A percentile compares a stretch with the other conserved stretches of the same genome.
Conservation (phyloP, 2,797 vertebrate genomes). For the Myripristis murdjan region DNA sequence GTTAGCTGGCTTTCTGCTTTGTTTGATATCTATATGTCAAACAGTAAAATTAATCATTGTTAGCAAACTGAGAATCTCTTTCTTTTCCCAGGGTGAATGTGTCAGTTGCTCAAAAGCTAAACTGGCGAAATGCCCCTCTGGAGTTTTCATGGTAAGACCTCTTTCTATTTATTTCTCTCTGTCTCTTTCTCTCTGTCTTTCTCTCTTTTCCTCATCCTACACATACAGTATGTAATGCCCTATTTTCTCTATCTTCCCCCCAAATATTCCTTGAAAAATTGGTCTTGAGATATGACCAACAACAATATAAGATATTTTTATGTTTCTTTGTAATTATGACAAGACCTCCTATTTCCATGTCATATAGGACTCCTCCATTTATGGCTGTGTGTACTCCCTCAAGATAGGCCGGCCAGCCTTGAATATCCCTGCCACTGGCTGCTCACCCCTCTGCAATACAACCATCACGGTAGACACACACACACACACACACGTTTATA, state of each 20-base stretch:
- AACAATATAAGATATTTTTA: background rate
- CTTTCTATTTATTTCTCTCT: background rate
- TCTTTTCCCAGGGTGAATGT: conserved; percentile 64
- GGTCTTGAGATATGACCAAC: background rate
- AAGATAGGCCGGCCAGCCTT: rapidly evolving
- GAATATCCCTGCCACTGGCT: conserved; percentile 61
- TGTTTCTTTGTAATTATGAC: background rate
- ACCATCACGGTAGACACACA: conserved; percentile 74
- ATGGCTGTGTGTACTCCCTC: conserved; percentile 72
- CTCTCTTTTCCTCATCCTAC: background rate
- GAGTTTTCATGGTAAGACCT: conserved; percentile 74
- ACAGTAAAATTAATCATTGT: too few species aligned
- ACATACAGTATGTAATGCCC: too few species aligned
- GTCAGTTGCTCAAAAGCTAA: conserved; percentile 44
- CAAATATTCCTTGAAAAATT: too few species aligned
- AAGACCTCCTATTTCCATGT: background rate
- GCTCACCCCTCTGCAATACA: conserved; percentile 81
- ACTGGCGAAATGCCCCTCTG: conserved; percentile 48
- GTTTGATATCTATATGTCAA: background rate
- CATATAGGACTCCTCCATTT: conserved; percentile 72
- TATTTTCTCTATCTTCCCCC: too few species aligned
- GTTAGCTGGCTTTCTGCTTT: background rate
- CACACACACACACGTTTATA: background rate
- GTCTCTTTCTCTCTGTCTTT: background rate
- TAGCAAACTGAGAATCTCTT: too few species aligned